These are phyloP conservation scores for Escarpia spicata DNA, from an alignment of 2,888 invertebrate genomes.

Conservation along the genomic window DNA sequence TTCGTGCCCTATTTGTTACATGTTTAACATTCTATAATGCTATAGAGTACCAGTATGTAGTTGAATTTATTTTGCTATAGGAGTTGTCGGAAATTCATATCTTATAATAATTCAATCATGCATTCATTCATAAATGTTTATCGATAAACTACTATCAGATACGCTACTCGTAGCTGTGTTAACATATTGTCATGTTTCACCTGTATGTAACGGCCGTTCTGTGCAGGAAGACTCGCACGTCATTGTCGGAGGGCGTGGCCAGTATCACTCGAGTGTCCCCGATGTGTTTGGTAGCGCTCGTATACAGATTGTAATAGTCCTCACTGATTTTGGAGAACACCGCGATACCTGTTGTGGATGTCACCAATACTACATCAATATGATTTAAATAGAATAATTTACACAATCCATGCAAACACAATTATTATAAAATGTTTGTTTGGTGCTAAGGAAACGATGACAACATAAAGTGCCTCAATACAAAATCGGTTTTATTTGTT, in stretches of 20 bases:
- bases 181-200: not conserved
- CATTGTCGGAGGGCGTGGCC: constrained; percentile 29
- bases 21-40: too few relatives aligned
- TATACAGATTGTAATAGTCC: constrained; percentile 42
- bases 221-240: constrained; percentile 41
- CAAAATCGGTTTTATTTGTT: too few relatives aligned
- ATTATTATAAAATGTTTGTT: too few relatives aligned
- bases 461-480: too few relatives aligned
- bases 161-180: not conserved
- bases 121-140: not conserved
- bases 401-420: too few relatives aligned
- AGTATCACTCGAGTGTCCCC: constrained; percentile 39
- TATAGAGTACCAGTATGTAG: too few relatives aligned
- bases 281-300: constrained; percentile 39
- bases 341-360: constrained; percentile 35
- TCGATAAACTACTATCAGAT: not conserved
- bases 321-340: constrained; percentile 42
- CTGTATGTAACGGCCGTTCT: constrained; percentile 43
- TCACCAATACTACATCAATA: constrained; percentile 13
- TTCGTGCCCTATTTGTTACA: too few relatives aligned
- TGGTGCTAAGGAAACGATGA: too few relatives aligned
- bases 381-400: not conserved
- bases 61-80: too few relatives aligned
- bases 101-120: not conserved
- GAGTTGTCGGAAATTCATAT: not conserved